phyloP scores from a whole-genome alignment of 2,797 vertebrate genomes.

The Typhlichthys eigenmanni region DNA sequence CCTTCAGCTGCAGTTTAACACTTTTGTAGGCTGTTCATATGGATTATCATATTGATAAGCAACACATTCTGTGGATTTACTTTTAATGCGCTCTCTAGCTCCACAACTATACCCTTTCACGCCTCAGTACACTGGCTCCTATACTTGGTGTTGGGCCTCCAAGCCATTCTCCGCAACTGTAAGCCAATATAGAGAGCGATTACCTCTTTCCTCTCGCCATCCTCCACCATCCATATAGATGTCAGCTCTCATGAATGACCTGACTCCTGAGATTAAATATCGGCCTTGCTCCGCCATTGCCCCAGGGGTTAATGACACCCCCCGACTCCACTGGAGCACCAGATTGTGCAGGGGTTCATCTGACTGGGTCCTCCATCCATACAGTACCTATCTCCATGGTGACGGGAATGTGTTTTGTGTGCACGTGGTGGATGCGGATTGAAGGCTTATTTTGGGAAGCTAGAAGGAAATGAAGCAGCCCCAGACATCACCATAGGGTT shows the following conservation, averaged over 20 bases:
- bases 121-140: constrained; percentile 6
- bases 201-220: constrained; percentile 27
- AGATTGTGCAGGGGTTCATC: constrained; percentile 12
- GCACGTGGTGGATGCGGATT: constrained; percentile 8
- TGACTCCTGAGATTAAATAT: constrained; percentile 27
- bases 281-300: constrained; percentile 19
- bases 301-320: constrained; percentile 51
- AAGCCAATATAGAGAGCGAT: constrained; percentile 34
- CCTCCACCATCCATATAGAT: constrained; percentile 22
- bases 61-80: constrained; percentile 12
- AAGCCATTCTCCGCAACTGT: constrained; percentile 29
- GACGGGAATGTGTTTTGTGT: constrained; percentile 48
- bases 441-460: constrained; percentile 3
- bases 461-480: constrained; percentile 56
- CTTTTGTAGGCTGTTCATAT: constrained; percentile 4
- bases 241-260: constrained; percentile 37
- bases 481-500: constrained; percentile 29
- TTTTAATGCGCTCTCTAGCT: constrained; percentile 23
- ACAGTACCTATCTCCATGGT: constrained; percentile 36
- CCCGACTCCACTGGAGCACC: constrained; percentile 15
- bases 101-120: constrained; percentile 23
- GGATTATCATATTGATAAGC: constrained; percentile 24
- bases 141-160: constrained; percentile 27
- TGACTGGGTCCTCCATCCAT: constrained; percentile 7
- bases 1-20: not conserved